Conservation (phyloP, 1,140 invertebrate species). For the Drosophila littoralis region DNA sequence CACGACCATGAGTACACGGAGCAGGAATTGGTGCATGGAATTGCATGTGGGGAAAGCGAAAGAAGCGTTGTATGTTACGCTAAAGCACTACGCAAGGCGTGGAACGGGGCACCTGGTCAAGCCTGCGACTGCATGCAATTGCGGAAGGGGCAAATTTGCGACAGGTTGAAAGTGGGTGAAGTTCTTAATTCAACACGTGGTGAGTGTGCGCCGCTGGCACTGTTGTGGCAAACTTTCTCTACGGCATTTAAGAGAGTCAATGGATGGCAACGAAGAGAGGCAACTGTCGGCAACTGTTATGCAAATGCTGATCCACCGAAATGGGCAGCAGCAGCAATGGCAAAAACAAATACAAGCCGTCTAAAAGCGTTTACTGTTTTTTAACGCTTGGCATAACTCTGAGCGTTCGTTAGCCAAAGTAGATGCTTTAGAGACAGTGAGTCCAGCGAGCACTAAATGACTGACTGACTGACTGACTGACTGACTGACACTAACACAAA, state of each 20-base stretch:
- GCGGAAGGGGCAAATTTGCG: constrained; percentile 45
- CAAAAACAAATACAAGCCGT: constrained; percentile 28
- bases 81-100: not conserved
- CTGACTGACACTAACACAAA: constrained; percentile 18
- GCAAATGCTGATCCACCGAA: constrained; percentile 29
- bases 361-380: constrained; percentile 46
- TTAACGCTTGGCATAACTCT: constrained; percentile 46
- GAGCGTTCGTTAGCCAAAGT: constrained; percentile 34
- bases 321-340: constrained; percentile 15
- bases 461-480: constrained; percentile 44
- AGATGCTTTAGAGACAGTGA: not conserved
- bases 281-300: not conserved
- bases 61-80: not conserved
- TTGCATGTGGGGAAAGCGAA: not conserved
- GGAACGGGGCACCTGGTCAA: constrained; percentile 23
- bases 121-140: constrained; percentile 16
- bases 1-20: not conserved
- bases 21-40: not conserved
- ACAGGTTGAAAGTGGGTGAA: constrained; percentile 62
- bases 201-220: constrained; percentile 40
- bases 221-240: not conserved
- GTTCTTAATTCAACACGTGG: constrained; percentile 48
- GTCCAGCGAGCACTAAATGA: constrained; percentile 50
- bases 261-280: not conserved
- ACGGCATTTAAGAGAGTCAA: constrained; percentile 8